Evolutionary conservation across 2,113 vertebrate genomes (phyloP), one percentile per base, ranked within the genome.

Genomic region (Lamprotornis superbus): DNA sequence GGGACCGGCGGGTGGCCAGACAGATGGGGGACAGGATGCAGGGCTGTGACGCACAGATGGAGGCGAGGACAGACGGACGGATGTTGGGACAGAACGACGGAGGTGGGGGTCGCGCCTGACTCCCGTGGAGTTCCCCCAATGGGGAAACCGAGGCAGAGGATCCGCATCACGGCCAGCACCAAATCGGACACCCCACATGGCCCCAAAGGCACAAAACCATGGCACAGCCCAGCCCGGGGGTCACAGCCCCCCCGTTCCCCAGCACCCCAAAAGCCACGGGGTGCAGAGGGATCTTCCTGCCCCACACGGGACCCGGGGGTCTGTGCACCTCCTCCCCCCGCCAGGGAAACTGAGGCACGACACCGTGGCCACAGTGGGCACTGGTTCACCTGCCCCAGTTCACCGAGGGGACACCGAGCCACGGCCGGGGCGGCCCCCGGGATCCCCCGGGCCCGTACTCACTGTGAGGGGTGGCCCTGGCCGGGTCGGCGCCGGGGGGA

Each of bases 391-490:
- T 46, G 44, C 44, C 44, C 47, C 49, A 24, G 49, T 13, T 9
- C 25, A 15, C 49, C 49, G 49, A 50, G 49, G 49, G 49, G 49
- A 50, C 49, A 27, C 49, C 49, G 49, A 50, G 49, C 25, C 25
- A 15, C 49, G 49, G 49, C 49, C 49, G 49, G 24, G 24, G 49
- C 24, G 49, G 9, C 49, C 49, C 49, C 49, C 49, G 49, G 24
- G 22, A 9, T 23, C 49, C 49, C 49, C 49, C 49, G 49, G 33
- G 53, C 68, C 75, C 21, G 16, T 61, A 98, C 98, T 98, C 96
- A 98, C 98, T 98, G 92, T 98, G 97, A 42, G 97, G 94, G n/a
- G 97, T 76, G 27, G 70, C 94, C 37, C 94, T 83, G 35, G 93
- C 92, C 39, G 95, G 95, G 77, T 97, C 97, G 49, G 94, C 86